A percentile compares a stretch with the other conserved stretches of the same genome.
Conservation (phyloP, 2,888 invertebrate genomes). For the Spatulosminthurus flaviceps region DNA sequence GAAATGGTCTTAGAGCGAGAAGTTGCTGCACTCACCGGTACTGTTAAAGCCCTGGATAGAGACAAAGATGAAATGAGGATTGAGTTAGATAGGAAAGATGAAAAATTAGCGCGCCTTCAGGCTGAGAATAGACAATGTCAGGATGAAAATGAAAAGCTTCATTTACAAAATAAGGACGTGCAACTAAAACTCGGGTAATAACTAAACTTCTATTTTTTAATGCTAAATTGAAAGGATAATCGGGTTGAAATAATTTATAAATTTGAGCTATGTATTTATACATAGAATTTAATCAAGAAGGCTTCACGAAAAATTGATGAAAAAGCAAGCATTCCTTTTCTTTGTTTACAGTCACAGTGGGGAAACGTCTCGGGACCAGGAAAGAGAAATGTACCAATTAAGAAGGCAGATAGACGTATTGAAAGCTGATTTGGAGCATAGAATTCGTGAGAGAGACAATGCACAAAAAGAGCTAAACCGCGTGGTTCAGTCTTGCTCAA, state of each 20-base stretch:
- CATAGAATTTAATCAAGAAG: too few relatives aligned
- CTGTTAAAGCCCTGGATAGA: slow-evolving; percentile 56
- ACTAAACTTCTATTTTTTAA: too few relatives aligned
- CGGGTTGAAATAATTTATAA: too few relatives aligned
- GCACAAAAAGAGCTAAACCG: slow-evolving; percentile 54
- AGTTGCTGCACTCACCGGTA: slow-evolving; percentile 47
- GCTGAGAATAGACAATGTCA: slow-evolving; percentile 49
- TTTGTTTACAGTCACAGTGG: slow-evolving; percentile 53
- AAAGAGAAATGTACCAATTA: slow-evolving; percentile 53
- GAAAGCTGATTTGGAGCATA: slow-evolving; percentile 55
- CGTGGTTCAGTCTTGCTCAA: slow-evolving; percentile 49
- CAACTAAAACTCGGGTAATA: slow-evolving; percentile 59
- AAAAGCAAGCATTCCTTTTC: too few relatives aligned
- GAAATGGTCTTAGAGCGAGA: slow-evolving; percentile 56
- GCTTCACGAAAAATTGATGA: too few relatives aligned
- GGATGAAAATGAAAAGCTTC: slow-evolving; percentile 53
- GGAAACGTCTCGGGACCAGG: slow-evolving; percentile 56
- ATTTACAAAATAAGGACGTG: slow-evolving; percentile 56
- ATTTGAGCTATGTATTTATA: too few relatives aligned
- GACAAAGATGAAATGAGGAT: slow-evolving; percentile 60
- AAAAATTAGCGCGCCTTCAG: slow-evolving; percentile 51
- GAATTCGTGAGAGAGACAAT: slow-evolving; percentile 56
- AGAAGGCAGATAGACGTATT: slow-evolving; percentile 53
- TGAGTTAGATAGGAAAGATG: slow-evolving; percentile 60
- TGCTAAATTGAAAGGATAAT: too few relatives aligned